Evolutionary conservation across 2,797 vertebrate species (phyloP), one percentile per base, ranked within the genome.

Genomic region (Hybognathus amarus): DNA sequence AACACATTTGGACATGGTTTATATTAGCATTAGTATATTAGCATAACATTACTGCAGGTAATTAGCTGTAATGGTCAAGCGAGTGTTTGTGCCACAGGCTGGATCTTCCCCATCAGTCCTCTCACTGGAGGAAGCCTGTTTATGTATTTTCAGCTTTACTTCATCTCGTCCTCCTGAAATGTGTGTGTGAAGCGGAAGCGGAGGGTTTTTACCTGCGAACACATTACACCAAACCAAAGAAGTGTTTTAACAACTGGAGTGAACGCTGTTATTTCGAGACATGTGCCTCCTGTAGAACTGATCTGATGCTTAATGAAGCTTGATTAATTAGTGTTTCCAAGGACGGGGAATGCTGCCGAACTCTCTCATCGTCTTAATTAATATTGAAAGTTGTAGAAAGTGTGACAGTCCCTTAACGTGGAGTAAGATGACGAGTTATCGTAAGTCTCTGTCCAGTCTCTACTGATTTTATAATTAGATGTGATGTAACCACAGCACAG

Each of bases 281-380:
- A 10, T 42, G 45, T 12, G 1, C 82, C 85, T 91, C 89, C 88
- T 6, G 9, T 80, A 90, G 89, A 90, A 90, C 88, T 89, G 88
- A 92, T 92, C 90, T 90, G 85, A 90, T 90, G 91, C 91, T 92
- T 91, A 94, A 94, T 92, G 92, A 92, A 90, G 91, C 90, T 91
- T 90, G 89, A 92, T 93, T 92, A 92, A 94, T 94, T 94, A 93
- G 90, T 88, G 91, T 91, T 90, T 90, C 85, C 83, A 73, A 83
- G 73, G 36, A 78, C 9, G 45, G 82, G 89, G 90, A 61, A 89
- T 78, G 84, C 91, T 92, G 82, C 90, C 81, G 83, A 92, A 85
- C 89, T 92, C 88, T 90, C 88, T 92, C 91, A 91, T 94, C 92
- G 90, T 91, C 93, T 92, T 92, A 94, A 94, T 95, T 93, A 93